A percentile compares a stretch with the other conserved stretches of the same genome.
Evolutionary conservation across 2,113 vertebrate genomes (phyloP).

Genomic region (Labeo catla): DNA sequence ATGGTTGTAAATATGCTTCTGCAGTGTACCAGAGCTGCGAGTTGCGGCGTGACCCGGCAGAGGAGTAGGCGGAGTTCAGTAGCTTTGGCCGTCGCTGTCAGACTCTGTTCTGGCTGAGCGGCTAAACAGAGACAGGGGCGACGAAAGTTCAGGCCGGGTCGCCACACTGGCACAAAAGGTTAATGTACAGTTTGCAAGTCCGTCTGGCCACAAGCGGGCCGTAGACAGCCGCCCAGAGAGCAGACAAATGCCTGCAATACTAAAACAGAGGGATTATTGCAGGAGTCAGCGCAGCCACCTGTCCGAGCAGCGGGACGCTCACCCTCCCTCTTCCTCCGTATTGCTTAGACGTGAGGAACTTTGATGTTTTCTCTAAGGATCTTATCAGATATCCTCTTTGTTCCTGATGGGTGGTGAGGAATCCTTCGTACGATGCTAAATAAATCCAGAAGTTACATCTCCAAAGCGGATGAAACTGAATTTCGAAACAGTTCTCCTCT

Average conservation of each 20-base stretch:
- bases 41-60: background rate
- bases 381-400: slow-evolving; percentile 6
- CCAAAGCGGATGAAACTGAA: slow-evolving; percentile 1
- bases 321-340: slow-evolving; percentile 16
- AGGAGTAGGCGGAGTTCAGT: background rate
- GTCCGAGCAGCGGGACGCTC: slow-evolving; percentile 49
- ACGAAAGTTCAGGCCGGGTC: background rate
- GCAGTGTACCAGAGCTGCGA: background rate
- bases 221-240: slow-evolving; percentile 49
- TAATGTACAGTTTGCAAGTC: slow-evolving; percentile 31
- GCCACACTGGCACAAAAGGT: slow-evolving; percentile 49
- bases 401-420: slow-evolving; percentile 12
- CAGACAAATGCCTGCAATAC: slow-evolving; percentile 54
- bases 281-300: slow-evolving; percentile 53
- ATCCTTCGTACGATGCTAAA: background rate
- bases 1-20: slow-evolving; percentile 5
- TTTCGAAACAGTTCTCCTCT: background rate
- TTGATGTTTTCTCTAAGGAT: slow-evolving; percentile 1
- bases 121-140: background rate
- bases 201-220: slow-evolving; percentile 57
- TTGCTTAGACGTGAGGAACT: slow-evolving; percentile 44
- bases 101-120: slow-evolving; percentile 9
- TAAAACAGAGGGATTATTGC: slow-evolving; percentile 62
- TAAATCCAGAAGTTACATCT: background rate
- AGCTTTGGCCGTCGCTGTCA: background rate